Percentiles rank a stretch among this genome's conserved stretches.
phyloP scores from a whole-genome alignment of 1,140 invertebrate species.

The Vanessa tameamea region DNA sequence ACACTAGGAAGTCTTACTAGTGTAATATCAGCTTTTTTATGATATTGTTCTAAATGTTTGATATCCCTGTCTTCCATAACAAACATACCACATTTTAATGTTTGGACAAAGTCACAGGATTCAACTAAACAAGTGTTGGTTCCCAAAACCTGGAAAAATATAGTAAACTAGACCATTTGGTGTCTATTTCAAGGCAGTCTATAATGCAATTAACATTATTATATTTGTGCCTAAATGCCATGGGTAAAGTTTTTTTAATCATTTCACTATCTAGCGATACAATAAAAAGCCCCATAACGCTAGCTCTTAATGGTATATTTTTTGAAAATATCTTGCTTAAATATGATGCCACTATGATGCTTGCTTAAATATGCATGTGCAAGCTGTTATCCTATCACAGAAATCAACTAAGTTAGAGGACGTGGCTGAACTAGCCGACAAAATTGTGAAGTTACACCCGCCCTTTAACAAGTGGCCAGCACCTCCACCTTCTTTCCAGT shows the following conservation, averaged over 20 bases:
- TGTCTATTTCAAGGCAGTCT: too few species aligned
- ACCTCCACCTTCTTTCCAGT: background rate
- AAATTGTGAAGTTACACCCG: constrained; percentile 15
- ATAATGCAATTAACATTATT: too few species aligned
- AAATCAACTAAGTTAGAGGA: constrained; percentile 13
- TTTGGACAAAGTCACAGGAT: constrained; percentile 3
- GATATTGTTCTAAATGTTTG: constrained; percentile 5
- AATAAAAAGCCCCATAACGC: background rate
- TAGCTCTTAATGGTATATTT: background rate
- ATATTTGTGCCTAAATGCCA: background rate
- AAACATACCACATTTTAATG: background rate
- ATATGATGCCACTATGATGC: too few species aligned
- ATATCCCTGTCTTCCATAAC: constrained; percentile 4
- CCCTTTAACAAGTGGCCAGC: constrained; percentile 14
- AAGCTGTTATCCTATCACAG: constrained; percentile 30
- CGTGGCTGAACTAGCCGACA: constrained; percentile 29
- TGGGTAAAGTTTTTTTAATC: background rate
- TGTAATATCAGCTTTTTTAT: background rate
- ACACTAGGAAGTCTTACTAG: background rate
- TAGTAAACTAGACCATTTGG: constrained; percentile 10
- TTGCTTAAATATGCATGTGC: background rate
- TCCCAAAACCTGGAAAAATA: too few species aligned
- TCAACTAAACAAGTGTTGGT: background rate
- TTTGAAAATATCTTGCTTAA: constrained; percentile 1
- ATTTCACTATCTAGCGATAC: background rate